These are phyloP conservation scores for Sclerodermus sp. DNA, from an alignment of 2,888 invertebrate species.

Conservation along the genomic window DNA sequence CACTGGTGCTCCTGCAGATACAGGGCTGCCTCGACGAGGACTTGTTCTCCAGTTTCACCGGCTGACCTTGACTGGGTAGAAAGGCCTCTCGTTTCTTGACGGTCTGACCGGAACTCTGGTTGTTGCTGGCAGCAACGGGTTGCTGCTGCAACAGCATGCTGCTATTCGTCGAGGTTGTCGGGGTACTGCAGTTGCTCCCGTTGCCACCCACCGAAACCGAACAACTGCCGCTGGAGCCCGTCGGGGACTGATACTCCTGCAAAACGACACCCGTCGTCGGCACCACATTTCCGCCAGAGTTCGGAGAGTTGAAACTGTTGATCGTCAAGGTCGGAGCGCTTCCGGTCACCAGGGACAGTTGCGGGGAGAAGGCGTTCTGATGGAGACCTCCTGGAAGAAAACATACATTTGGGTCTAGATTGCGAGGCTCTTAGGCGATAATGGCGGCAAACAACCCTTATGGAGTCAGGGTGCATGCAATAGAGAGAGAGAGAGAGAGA, in stretches of 20 bases:
- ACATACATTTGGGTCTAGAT: background rate
- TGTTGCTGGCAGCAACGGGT: conserved; percentile 29
- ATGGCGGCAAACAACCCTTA: no score
- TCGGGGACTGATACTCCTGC: conserved; percentile 60
- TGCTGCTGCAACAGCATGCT: conserved; percentile 42
- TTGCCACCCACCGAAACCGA: no score
- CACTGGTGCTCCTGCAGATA: conserved; percentile 48
- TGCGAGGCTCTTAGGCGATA: conserved; percentile 3
- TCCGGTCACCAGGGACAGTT: conserved; percentile 48
- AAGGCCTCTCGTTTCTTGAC: conserved; percentile 50
- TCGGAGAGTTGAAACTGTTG: conserved; percentile 50
- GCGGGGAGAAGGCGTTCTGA: conserved; percentile 50
- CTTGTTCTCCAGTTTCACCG: conserved; percentile 52
- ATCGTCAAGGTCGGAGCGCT: conserved; percentile 46
- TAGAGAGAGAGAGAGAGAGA: no score
- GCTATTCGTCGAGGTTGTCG: conserved; percentile 39
- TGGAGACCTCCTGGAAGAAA: conserved; percentile 42
- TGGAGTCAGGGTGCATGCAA: no score
- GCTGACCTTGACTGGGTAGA: conserved; percentile 49
- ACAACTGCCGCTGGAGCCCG: conserved; percentile 60
- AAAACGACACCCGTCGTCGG: conserved; percentile 47
- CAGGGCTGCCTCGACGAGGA: conserved; percentile 44
- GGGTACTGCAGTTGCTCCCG: conserved; percentile 21
- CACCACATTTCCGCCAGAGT: conserved; percentile 38
- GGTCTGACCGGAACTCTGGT: conserved; percentile 31